Percentiles rank a stretch among this genome's conserved stretches.
Conservation (phyloP, 2,797 vertebrate genomes). For the Bradypodion pumilum region DNA sequence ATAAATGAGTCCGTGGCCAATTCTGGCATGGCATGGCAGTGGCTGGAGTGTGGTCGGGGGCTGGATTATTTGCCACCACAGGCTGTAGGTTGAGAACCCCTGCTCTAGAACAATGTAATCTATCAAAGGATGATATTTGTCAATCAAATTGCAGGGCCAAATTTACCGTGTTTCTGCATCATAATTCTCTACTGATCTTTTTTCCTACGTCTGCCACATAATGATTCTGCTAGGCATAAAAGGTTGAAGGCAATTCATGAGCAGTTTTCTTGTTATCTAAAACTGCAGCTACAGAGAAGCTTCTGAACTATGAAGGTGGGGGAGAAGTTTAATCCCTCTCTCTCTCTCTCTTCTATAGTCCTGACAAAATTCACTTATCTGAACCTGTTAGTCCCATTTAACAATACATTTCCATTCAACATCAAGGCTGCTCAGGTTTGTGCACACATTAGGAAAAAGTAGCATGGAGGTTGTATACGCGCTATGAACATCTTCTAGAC, state of each 20-base stretch:
- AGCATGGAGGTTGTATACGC: no score
- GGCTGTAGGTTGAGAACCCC: no score
- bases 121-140: background rate
- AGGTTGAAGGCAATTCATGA: background rate
- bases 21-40: no score
- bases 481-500: no score
- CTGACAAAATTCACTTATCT: background rate
- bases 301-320: background rate
- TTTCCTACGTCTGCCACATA: background rate
- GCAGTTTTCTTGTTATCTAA: background rate
- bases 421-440: no score
- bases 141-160: background rate
- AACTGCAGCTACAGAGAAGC: background rate
- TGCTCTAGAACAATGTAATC: no score
- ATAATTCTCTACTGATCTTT: background rate
- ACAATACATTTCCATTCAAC: background rate
- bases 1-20: no score
- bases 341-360: background rate
- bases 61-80: no score
- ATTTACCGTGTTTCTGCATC: background rate
- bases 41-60: no score
- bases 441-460: no score
- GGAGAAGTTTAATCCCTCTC: background rate
- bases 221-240: no score
- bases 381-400: background rate